Evolutionary conservation across 2,113 vertebrate species (phyloP), one percentile per base, ranked within the genome.

Genomic region (Coreoperca whiteheadi): DNA sequence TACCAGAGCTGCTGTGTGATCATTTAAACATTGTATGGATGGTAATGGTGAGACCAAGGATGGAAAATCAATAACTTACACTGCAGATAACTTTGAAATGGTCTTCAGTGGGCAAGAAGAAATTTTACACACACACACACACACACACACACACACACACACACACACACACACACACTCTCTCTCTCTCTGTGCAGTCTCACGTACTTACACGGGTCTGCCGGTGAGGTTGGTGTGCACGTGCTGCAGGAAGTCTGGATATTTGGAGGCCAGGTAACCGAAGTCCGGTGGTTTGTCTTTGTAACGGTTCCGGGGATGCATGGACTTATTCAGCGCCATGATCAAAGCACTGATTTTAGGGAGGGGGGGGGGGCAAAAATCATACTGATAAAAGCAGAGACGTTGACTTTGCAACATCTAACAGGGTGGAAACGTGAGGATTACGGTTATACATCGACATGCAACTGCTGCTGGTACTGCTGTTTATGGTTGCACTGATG

Each of bases 231-330:
- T 96, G 86, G 96, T 95, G 82, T 97, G 95, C 48, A 97, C 95
- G 73, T 97, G 95, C 84, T 96, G 95, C 84, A 96, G 96, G 93
- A 98, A 98, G 85, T 98, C 96, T 39, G 96, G 96, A 75, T 98
- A 97, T 89, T 97, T 97, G 74, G 97, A 95, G 20, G 97, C 96
- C 88, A 98, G 87, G 88, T 97, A 96, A 0, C 96, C 94, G 68
- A 98, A 98, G 78, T 98, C 96, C 11, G 97, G 97, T 21, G 96
- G 96, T 87, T 95, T 97, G 90, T 97, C 97, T 91, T 97, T 97
- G 92, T 98, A 98, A 28, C 96, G 96, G 90, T 98, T 98, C 87
- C 97, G 94, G 82, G 96, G 96, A 89, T 97, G 97, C 97, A 98
- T 97, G 59, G 96, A 97, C 86, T 96, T 97, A 88, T 97, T 97